A percentile compares a stretch with the other conserved stretches of the same genome.
phyloP scores from a whole-genome alignment of 2,797 vertebrate species.

The Percopsis omiscomaycus region DNA sequence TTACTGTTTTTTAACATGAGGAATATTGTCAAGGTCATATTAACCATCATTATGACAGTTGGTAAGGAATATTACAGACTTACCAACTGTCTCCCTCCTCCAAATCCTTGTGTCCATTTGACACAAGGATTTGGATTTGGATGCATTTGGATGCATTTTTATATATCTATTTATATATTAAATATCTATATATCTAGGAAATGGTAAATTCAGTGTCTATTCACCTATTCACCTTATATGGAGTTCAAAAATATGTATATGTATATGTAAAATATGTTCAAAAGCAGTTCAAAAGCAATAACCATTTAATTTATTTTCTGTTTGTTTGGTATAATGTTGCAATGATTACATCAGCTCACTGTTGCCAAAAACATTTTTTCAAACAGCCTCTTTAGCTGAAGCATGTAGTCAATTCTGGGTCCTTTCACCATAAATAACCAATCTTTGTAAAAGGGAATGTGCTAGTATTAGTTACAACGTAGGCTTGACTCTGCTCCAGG shows the following conservation, averaged over 20 bases:
- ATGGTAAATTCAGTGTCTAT: not conserved
- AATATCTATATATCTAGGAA: too few species aligned
- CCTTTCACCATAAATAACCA: constrained; percentile 46
- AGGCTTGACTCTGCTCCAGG: constrained; percentile 38
- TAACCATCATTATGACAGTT: constrained; percentile 19
- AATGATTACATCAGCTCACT: constrained; percentile 12
- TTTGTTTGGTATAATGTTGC: constrained; percentile 25
- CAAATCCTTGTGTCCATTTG: too few species aligned
- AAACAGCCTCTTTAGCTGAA: not conserved
- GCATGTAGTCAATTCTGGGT: constrained; percentile 27
- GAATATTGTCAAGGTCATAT: constrained; percentile 25
- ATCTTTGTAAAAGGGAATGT: constrained; percentile 44
- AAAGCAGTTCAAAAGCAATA: not conserved
- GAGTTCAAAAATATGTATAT: too few species aligned
- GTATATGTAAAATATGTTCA: not conserved
- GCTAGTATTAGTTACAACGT: constrained; percentile 46
- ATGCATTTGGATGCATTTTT: constrained; percentile 17
- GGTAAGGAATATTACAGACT: not conserved
- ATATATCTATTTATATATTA: constrained; percentile 7
- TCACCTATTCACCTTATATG: constrained; percentile 2
- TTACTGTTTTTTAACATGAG: constrained; percentile 23
- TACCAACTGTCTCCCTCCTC: too few species aligned
- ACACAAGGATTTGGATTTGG: too few species aligned
- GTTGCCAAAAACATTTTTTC: constrained; percentile 37
- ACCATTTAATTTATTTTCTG: not conserved